These are phyloP conservation scores for Cydia strobilella DNA, from an alignment of 1,140 invertebrate genomes.

Conservation along the genomic window DNA sequence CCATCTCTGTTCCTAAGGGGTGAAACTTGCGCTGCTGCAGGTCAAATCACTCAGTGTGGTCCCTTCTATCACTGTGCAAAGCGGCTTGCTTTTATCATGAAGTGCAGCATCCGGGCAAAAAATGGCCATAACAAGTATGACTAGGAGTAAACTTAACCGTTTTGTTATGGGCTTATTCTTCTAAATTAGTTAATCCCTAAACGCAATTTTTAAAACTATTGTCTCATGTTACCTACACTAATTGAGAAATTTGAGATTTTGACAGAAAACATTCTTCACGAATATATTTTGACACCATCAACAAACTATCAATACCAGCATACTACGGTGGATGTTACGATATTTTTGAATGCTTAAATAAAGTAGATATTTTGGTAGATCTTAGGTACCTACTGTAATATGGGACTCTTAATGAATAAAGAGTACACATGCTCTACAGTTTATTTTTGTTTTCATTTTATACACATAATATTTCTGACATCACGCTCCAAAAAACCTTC, in stretches of 20 bases:
- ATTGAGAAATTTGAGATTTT: neutral
- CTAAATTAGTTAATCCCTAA: slow-evolving; percentile 4
- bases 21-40: too few relatives aligned
- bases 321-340: neutral
- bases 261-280: neutral
- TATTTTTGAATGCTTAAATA: neutral
- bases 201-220: slow-evolving; percentile 7
- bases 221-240: neutral
- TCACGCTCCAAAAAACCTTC: neutral
- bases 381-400: too few relatives aligned
- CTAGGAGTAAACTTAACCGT: neutral
- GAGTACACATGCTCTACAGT: neutral
- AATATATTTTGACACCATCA: neutral
- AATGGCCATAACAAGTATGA: too few relatives aligned
- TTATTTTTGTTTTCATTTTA: neutral
- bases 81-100: too few relatives aligned
- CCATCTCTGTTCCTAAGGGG: too few relatives aligned
- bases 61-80: too few relatives aligned
- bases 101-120: too few relatives aligned
- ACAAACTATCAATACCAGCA: too few relatives aligned
- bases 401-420: neutral
- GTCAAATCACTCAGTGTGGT: too few relatives aligned
- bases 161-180: slow-evolving; percentile 1
- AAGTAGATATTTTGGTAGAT: neutral
- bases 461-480: neutral